A percentile compares a stretch with the other conserved stretches of the same genome.
phyloP scores from a whole-genome alignment of 2,888 invertebrate genomes.

The Eristalinus aeneus region DNA sequence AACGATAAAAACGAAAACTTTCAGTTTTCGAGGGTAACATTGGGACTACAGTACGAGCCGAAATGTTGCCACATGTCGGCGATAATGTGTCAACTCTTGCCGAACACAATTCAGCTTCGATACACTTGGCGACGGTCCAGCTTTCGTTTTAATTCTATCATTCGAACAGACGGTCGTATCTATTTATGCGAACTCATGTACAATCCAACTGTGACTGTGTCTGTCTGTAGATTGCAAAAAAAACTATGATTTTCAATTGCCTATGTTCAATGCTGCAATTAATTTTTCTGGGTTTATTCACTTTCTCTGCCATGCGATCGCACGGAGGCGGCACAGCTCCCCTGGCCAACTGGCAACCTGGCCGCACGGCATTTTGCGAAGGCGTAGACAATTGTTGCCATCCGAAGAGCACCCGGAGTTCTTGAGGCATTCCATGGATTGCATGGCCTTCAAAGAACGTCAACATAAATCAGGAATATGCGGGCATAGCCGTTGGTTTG shows the following conservation, averaged over 20 bases:
- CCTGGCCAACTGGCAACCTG: conserved; percentile 1
- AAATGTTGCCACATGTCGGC: conserved; percentile 52
- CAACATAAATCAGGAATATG: background rate
- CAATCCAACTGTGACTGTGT: background rate
- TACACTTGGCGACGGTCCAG: conserved; percentile 47
- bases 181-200: conserved; percentile 8
- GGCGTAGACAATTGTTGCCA: background rate
- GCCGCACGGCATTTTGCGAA: background rate
- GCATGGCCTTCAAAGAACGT: background rate
- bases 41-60: background rate
- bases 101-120: conserved; percentile 55
- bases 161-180: conserved; percentile 41
- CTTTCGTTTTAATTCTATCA: conserved; percentile 53
- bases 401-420: background rate
- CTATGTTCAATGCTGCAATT: conserved; percentile 71
- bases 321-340: conserved; percentile 29
- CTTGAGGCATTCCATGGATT: background rate
- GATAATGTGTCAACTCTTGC: conserved; percentile 62
- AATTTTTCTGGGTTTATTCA: conserved; percentile 69
- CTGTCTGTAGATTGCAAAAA: conserved; percentile 23
- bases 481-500: conserved; percentile 5
- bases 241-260: conserved; percentile 66
- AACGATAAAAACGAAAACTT: background rate
- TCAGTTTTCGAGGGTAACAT: conserved; percentile 18
- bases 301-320: conserved; percentile 35